A percentile compares a stretch with the other conserved stretches of the same genome.
These are phyloP conservation scores for Rhopalosiphum maidis DNA, from an alignment of 1,140 invertebrate species.

Conservation along the genomic window DNA sequence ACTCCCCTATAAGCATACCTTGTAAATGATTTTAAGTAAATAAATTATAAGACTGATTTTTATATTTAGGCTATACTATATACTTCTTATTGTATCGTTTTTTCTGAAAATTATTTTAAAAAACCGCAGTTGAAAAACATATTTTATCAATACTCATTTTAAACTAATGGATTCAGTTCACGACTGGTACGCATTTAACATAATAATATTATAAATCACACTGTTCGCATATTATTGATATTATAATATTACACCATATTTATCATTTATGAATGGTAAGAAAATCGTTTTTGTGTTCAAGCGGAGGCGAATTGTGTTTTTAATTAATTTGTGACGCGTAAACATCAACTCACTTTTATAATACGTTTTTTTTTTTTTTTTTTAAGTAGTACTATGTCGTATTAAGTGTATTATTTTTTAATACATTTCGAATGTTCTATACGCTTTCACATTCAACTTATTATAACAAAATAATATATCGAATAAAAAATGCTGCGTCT, in stretches of 20 bases:
- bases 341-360: background rate
- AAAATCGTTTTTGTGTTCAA: background rate
- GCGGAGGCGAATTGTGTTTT: background rate
- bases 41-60: too few relatives aligned
- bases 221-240: background rate
- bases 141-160: too few relatives aligned
- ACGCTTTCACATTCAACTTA: slow-evolving; percentile 43
- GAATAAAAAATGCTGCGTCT: slow-evolving; percentile 30
- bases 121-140: too few relatives aligned
- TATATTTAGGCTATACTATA: too few relatives aligned
- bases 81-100: too few relatives aligned
- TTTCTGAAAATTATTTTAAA: too few relatives aligned
- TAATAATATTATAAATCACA: background rate
- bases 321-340: background rate
- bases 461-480: slow-evolving; percentile 13
- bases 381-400: background rate
- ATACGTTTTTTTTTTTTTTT: background rate
- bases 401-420: background rate
- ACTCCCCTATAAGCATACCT: too few relatives aligned
- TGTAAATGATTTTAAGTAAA: too few relatives aligned
- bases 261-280: background rate
- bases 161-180: too few relatives aligned
- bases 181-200: background rate
- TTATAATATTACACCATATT: background rate
- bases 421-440: slow-evolving; percentile 6